Base-by-base conservation (phyloP, 2,888 invertebrate genomes). In the Standfussiana lucernea region DNA sequence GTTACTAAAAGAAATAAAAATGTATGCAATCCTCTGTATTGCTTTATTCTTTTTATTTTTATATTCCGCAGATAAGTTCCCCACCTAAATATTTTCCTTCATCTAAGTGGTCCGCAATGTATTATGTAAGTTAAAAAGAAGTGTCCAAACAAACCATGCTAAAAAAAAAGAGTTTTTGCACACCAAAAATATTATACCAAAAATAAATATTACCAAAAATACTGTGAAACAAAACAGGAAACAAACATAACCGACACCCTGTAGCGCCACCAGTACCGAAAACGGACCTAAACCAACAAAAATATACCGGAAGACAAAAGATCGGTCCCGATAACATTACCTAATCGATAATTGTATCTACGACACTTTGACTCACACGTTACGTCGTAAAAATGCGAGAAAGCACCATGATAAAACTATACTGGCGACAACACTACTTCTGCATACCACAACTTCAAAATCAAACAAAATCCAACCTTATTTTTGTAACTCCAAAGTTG, bases 261-360 rank as follows among this genome's bases (percentile, higher is more conserved):
- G 84, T 88, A 94, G 92, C 93, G 92, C 93, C 95, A 94, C 91
- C 90, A 94, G 91, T 91, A 93, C 89, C 90, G 89, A 91, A 93
- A 93, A 92, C 90, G 84, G 91, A 89, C 96, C 95, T 95, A 95
- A 96, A 94, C 92, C 94, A 95, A 96, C 94, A 95, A 93, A 94
- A 92, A 93, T 93, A 92, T 91, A 96, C 96, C 96, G 96, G 96
- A 96, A 96, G 96, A 96, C 96, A 94, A 93, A 91, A 96, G 96
- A 96, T 96, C 93, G 94, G 91, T 68, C 90, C 89, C 89, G 96
- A 96, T 96, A 96, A 95, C 93, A 94, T 95, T 94, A 95, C 95
- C 95, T 96, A 96, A 96, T 96, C 96, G 96, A 96, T 96, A 96
- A 96, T 96, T 95, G 95, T 96, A 96, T 96, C 96, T 95, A 93